These are phyloP conservation scores for Yasuhikotakia modesta DNA, from an alignment of 2,797 vertebrate species.

Conservation along the genomic window DNA sequence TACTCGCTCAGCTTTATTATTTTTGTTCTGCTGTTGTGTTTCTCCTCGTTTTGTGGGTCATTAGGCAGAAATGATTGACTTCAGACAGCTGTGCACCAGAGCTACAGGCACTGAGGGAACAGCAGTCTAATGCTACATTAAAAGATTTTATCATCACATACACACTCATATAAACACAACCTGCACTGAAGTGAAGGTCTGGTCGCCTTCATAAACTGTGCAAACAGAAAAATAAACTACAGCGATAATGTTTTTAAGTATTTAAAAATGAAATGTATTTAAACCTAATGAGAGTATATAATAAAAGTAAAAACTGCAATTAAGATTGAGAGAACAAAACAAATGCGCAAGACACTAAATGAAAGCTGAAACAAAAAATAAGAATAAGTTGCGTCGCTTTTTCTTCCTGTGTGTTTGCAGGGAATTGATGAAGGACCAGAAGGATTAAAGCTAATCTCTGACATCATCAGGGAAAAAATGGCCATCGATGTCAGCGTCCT, in stretches of 20 bases:
- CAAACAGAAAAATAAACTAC: no score
- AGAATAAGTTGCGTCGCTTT: not conserved
- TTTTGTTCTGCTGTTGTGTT: constrained; percentile 25
- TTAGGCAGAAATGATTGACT: constrained; percentile 36
- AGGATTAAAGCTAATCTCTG: constrained; percentile 88
- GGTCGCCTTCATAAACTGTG: no score
- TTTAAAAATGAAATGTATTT: no score
- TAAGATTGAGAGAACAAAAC: no score
- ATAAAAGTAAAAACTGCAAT: no score
- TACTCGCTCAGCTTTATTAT: constrained; percentile 31
- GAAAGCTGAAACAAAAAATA: no score
- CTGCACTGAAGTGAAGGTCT: no score
- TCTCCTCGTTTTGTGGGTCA: constrained; percentile 52
- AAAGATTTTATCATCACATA: not conserved
- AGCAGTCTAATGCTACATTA: constrained; percentile 27
- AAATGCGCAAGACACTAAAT: no score
- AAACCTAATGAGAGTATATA: no score
- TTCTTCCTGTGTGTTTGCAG: constrained; percentile 67
- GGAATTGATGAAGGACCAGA: constrained; percentile 89
- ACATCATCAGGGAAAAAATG: constrained; percentile 93
- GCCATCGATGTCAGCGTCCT: constrained; percentile 89
- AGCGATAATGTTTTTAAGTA: no score
- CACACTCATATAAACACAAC: no score
- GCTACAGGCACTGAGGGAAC: constrained; percentile 15
- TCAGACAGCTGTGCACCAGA: constrained; percentile 42